These are phyloP conservation scores for Melanotaenia boesemani DNA, from an alignment of 2,797 vertebrate genomes.

Conservation along the genomic window DNA sequence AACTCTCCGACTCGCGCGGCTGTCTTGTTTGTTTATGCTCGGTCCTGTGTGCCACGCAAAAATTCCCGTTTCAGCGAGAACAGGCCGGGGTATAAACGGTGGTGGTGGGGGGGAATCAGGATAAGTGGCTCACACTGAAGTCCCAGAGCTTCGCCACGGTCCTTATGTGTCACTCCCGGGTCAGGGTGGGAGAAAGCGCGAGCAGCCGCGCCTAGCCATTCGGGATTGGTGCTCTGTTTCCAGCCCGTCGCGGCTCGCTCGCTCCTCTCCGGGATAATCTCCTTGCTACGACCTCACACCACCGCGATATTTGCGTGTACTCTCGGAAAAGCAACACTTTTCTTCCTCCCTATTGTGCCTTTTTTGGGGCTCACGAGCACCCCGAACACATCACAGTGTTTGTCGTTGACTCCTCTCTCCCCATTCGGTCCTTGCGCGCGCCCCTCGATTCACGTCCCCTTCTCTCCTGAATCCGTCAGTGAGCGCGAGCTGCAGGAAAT, in stretches of 20 bases:
- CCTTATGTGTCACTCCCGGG: slow-evolving; percentile 66
- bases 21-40: slow-evolving; percentile 77
- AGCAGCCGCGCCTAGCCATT: slow-evolving; percentile 82
- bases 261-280: slow-evolving; percentile 65
- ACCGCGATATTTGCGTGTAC: slow-evolving; percentile 46
- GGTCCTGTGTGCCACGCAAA: slow-evolving; percentile 52
- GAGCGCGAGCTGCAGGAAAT: slow-evolving; percentile 94
- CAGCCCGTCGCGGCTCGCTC: slow-evolving; percentile 57
- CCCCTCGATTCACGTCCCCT: slow-evolving; percentile 77
- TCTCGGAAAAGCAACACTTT: slow-evolving; percentile 22
- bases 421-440: slow-evolving; percentile 64
- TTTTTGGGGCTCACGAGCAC: slow-evolving; percentile 43
- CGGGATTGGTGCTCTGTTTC: slow-evolving; percentile 77
- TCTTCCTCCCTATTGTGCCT: slow-evolving; percentile 19
- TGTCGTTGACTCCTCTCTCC: slow-evolving; percentile 35
- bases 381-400: slow-evolving; percentile 49
- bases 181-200: slow-evolving; percentile 80
- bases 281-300: slow-evolving; percentile 47
- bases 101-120: slow-evolving; percentile 8
- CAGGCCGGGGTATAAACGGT: slow-evolving; percentile 36
- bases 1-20: slow-evolving; percentile 37
- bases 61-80: slow-evolving; percentile 59
- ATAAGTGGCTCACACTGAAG: slow-evolving; percentile 37
- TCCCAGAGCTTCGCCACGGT: slow-evolving; percentile 42
- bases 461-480: slow-evolving; percentile 75